Evolutionary conservation across 2,888 invertebrate genomes (phyloP), one percentile per base, ranked within the genome.

Genomic region (Blera fallax): DNA sequence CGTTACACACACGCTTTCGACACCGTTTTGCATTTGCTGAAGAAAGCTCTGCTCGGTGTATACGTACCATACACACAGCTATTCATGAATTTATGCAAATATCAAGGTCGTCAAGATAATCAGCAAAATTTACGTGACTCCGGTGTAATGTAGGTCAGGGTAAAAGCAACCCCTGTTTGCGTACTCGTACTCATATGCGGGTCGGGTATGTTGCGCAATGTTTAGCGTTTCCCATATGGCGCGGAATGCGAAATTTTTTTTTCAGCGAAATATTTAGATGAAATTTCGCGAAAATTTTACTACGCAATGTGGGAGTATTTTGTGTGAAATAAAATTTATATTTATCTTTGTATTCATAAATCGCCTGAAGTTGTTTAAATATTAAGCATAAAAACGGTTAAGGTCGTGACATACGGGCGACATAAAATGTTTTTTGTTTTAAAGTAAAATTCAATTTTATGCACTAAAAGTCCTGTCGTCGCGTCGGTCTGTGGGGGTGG

Each of bases 51-150:
- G 32, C 10, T 11, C n/a, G 24, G 24, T 16, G 24, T 65, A 29
- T 58, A 24, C 50, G 58, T 65, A 24, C 34, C 11, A 3, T 27
- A 50, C 21, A 65, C 45, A 70, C 10, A 73, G 65, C 60, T 77
- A 69, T 65, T 65, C 82, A 70, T 77, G 70, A 72, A 72, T 40
- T 64, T 77, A 82, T 72, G 82, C 72, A 82, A 82, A 82, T 77
- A 82, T 65, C 77, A 72, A 82, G 77, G 77, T 82, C 82, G 77
- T 67, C 77, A 82, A 72, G 82, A 82, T 83, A 83, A 83, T 83
- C 76, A 82, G 65, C 77, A 50, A 60, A 72, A 60, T 77, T 82
- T 82, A 77, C 82, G 65, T 82, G 83, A 73, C 78, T 73, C 56
- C 67, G 18, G 48, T 67, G 72, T 78, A 72, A 83, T 83, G 78